Evolutionary conservation across 2,113 vertebrate species (phyloP), one percentile per base, ranked within the genome.

Genomic region (Cichladusa arquata): DNA sequence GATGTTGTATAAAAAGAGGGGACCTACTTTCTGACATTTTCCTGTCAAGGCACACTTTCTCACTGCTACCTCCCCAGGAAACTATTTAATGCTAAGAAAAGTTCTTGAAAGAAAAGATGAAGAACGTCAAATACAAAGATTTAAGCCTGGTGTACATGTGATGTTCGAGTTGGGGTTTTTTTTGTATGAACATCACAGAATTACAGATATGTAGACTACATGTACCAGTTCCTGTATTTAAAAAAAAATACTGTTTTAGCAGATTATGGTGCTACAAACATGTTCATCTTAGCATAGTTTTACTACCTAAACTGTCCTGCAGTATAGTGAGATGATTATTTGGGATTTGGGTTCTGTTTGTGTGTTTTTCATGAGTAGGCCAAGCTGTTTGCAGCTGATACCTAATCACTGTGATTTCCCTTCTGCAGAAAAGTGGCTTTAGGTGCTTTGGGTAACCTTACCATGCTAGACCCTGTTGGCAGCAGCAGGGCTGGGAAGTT

Each of bases 401-500:
- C 20, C 12, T 33, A 34, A 58, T 17, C 25, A 3, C 18, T 12
- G 24, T 10, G 12, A 2, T 50, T 74, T 36, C 22, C 33, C 17
- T 53, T 14, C 26, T 28, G 9, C 19, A 25, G 20, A 19, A 20
- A 60, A 14, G 23, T 5, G 19, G 10, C 26, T 47, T n/a, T 18
- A 20, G 38, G 34, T 44, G 45, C 25, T 8, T 16, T 5, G 50
- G 53, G 19, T 11, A 47, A 44, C 53, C 61, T 23, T 33, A 17
- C 24, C 3, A 0, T 6, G 29, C 40, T 19, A 51, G 44, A 42
- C 50, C 3, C 1, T 1, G 14, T 4, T 38, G 18, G 33, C 42
- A 20, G 36, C 45, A 50, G 57, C 38, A 22, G 47, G 24, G 28
- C 19, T 3, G 44, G 15, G 20, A 60, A 24, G 12, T 29, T 51